Percentiles rank a stretch among this genome's conserved stretches.
Evolutionary conservation across 2,888 invertebrate species (phyloP).

Genomic region (Anticlea derivata): DNA sequence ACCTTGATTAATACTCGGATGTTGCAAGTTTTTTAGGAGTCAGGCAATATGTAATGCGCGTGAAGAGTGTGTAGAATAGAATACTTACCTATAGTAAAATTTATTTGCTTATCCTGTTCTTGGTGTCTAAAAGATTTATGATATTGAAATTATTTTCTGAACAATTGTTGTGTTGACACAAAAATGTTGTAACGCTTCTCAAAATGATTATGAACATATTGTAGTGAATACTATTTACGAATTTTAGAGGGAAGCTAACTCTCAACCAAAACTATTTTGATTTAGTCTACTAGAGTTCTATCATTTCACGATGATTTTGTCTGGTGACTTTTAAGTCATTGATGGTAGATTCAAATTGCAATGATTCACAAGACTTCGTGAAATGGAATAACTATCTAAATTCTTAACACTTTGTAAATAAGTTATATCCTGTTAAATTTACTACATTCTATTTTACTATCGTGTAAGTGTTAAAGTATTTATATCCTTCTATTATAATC

Average conservation of each 20-base stretch:
- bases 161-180: neutral
- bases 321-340: no score
- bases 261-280: neutral
- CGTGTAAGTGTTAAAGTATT: conserved; percentile 78
- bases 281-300: conserved; percentile 18
- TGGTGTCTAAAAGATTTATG: conserved; percentile 3
- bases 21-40: conserved; percentile 24
- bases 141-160: conserved; percentile 15
- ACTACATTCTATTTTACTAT: conserved; percentile 83
- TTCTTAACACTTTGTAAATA: conserved; percentile 66
- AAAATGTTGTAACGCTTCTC: conserved; percentile 6
- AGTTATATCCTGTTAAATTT: conserved; percentile 81
- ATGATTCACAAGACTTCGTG: no score
- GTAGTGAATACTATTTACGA: conserved; percentile 6
- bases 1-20: conserved; percentile 35
- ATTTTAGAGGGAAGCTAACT: conserved; percentile 6
- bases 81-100: conserved; percentile 16
- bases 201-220: neutral
- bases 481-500: conserved; percentile 72
- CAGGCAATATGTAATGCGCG: conserved; percentile 27
- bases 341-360: no score
- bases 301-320: no score
- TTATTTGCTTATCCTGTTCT: conserved; percentile 19
- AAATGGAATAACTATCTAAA: no score
- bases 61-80: conserved; percentile 30